Evolutionary conservation across 2,888 invertebrate species (phyloP).

Genomic region (Ecliptopera silaceata): DNA sequence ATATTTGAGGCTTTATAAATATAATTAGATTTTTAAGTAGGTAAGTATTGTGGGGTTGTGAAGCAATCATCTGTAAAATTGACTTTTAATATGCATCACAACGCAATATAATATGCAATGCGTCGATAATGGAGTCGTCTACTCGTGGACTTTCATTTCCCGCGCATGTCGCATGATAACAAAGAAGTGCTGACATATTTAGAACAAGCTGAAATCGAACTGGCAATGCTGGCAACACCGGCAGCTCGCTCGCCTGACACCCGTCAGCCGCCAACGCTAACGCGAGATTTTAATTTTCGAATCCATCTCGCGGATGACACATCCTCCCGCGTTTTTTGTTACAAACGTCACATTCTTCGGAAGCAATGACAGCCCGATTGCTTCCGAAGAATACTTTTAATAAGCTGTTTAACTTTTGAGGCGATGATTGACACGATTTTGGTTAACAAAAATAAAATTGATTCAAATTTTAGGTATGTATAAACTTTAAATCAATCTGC

Average conservation of each 20-base stretch:
- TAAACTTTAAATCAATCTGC: constrained; percentile 31
- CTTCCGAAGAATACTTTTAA: constrained; percentile 61
- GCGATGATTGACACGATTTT: constrained; percentile 61
- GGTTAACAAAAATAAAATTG: constrained; percentile 39
- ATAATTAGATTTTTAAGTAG: too few species aligned
- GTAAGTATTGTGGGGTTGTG: too few species aligned
- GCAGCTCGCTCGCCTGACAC: constrained; percentile 60
- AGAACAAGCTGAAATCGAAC: constrained; percentile 83
- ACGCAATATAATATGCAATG: constrained; percentile 67
- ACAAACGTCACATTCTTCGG: constrained; percentile 68
- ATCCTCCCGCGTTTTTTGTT: constrained; percentile 65
- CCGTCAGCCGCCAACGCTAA: constrained; percentile 71
- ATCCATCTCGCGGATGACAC: constrained; percentile 69
- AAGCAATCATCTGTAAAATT: constrained; percentile 23
- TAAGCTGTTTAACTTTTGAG: constrained; percentile 63
- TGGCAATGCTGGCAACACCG: constrained; percentile 50
- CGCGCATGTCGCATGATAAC: constrained; percentile 76
- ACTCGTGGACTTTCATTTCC: constrained; percentile 81
- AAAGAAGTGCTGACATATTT: constrained; percentile 82
- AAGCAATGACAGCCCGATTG: constrained; percentile 64
- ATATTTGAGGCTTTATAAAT: too few species aligned
- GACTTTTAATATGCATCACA: constrained; percentile 50
- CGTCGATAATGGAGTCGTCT: constrained; percentile 71
- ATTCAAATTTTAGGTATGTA: constrained; percentile 63
- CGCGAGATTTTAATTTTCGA: constrained; percentile 80